Evolutionary conservation across 2,888 invertebrate genomes (phyloP).

Genomic region (Ophraella communa): DNA sequence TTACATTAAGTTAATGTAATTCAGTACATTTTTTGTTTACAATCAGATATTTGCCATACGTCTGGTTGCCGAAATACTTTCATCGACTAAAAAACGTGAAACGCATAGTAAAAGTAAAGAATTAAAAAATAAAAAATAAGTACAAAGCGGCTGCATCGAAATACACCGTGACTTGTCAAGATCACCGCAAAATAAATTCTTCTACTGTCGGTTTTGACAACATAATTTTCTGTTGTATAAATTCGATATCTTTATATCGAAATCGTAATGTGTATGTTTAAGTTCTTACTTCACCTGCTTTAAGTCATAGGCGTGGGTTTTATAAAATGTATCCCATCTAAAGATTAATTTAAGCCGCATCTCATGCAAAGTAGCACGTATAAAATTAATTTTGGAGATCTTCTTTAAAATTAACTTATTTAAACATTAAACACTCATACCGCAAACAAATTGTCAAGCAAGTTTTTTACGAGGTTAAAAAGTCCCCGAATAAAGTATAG

Average conservation of each 20-base stretch:
- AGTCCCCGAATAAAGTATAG: no score
- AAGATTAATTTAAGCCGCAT: not conserved
- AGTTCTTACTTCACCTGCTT: conserved; percentile 18
- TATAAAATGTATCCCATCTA: not conserved
- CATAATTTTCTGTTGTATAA: conserved; percentile 27
- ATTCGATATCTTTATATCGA: conserved; percentile 18
- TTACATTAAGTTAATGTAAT: not conserved
- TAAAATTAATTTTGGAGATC: not conserved
- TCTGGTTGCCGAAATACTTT: not conserved
- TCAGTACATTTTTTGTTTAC: not conserved
- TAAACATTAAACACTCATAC: no score
- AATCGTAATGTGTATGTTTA: conserved; percentile 22
- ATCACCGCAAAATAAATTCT: conserved; percentile 22
- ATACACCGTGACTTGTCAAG: conserved; percentile 27
- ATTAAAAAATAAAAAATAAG: conserved; percentile 12
- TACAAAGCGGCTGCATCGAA: conserved; percentile 23
- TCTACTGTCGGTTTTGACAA: conserved; percentile 28
- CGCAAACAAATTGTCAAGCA: not conserved
- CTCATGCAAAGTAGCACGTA: not conserved
- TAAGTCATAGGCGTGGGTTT: not conserved
- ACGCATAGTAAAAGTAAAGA: not conserved
- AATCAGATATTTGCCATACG: not conserved
- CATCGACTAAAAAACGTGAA: not conserved
- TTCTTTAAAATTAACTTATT: no score
- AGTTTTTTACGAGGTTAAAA: no score